phyloP scores from a whole-genome alignment of 2,113 vertebrate genomes.

The Parotia lawesii region DNA sequence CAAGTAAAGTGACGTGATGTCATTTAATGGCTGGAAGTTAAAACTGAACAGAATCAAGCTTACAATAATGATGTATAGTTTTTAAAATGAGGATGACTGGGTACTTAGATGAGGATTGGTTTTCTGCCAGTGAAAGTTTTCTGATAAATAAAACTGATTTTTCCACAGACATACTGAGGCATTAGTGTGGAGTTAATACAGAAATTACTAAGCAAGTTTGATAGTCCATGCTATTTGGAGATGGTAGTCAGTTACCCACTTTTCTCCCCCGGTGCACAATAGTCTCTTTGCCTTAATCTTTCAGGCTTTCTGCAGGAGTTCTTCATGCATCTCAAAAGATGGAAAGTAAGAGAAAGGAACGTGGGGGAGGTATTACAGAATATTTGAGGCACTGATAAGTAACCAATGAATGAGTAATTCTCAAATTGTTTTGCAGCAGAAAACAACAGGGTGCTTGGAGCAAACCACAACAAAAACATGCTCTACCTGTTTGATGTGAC shows the following conservation, averaged over 20 bases:
- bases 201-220: neutral
- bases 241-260: neutral
- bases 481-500: neutral
- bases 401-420: neutral
- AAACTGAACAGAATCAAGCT: neutral
- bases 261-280: neutral
- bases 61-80: neutral
- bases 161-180: neutral
- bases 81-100: neutral
- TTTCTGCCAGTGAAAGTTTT: neutral
- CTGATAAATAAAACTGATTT: neutral
- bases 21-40: neutral
- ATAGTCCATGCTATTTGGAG: neutral
- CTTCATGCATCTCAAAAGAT: neutral
- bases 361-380: neutral
- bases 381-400: neutral
- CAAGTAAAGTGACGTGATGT: neutral
- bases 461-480: neutral
- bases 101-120: neutral
- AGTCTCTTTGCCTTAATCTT: neutral
- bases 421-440: neutral
- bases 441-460: neutral
- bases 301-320: neutral
- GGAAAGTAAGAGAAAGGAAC: neutral
- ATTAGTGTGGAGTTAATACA: neutral